Evolutionary conservation across 2,797 vertebrate species (phyloP).

Genomic region (Phrynocephalus guinanensis): DNA sequence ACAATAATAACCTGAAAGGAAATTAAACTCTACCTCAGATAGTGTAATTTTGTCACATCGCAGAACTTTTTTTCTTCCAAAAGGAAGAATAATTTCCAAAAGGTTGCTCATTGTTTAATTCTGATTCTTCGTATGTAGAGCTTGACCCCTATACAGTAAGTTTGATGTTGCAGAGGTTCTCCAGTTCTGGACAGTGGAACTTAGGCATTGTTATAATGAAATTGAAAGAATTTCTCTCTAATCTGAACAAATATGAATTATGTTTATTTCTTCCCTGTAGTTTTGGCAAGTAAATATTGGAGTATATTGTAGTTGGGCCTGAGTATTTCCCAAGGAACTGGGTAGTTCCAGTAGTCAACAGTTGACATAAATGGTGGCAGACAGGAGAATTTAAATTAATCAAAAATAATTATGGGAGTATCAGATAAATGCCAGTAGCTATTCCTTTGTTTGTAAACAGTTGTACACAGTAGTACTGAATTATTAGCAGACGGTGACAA

Average conservation of each 20-base stretch:
- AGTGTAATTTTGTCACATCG: background rate
- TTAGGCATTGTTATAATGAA: background rate
- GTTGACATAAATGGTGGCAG: slow-evolving; percentile 50
- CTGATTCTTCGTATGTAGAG: background rate
- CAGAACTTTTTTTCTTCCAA: background rate
- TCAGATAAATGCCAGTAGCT: slow-evolving; percentile 51
- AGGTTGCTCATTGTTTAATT: background rate
- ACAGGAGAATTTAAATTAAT: slow-evolving; percentile 47
- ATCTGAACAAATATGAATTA: slow-evolving; percentile 23
- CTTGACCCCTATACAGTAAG: background rate
- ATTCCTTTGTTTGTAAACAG: slow-evolving; percentile 45
- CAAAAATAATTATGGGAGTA: slow-evolving; percentile 31
- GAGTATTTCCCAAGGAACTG: background rate
- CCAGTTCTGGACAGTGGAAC: background rate
- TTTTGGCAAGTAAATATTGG: slow-evolving; percentile 38
- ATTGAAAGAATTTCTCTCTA: background rate
- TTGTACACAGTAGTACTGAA: slow-evolving; percentile 39
- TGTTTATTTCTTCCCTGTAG: slow-evolving; percentile 3
- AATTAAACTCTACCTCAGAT: background rate
- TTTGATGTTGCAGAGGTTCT: background rate
- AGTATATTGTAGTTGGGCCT: slow-evolving; percentile 28
- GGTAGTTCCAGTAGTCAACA: slow-evolving; percentile 21
- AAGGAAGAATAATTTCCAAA: too few relatives aligned
- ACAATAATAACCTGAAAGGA: background rate
- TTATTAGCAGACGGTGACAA: slow-evolving; percentile 9